Percentiles rank a stretch among this genome's conserved stretches.
phyloP scores from a whole-genome alignment of 2,888 invertebrate genomes.

The Tetramorium bicarinatum region DNA sequence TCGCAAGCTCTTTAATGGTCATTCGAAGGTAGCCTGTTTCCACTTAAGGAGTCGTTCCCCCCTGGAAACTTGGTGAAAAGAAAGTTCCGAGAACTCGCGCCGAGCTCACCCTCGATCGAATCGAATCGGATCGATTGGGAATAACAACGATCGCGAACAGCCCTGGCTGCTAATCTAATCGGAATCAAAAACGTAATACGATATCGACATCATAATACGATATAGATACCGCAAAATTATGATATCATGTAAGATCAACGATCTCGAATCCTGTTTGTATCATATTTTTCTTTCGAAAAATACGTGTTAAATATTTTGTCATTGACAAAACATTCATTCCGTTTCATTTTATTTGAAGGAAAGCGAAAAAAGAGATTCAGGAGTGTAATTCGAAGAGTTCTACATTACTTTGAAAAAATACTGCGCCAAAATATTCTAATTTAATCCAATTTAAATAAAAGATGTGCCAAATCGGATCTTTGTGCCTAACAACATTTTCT shows the following conservation, averaged over 20 bases:
- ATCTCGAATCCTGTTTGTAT: background rate
- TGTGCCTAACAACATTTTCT: too few relatives aligned
- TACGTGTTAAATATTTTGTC: background rate
- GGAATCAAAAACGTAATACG: background rate
- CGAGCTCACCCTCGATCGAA: slow-evolving; percentile 65
- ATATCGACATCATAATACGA: slow-evolving; percentile 20
- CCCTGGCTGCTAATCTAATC: slow-evolving; percentile 30
- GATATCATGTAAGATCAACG: slow-evolving; percentile 25
- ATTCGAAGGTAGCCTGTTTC: slow-evolving; percentile 67
- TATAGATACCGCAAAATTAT: slow-evolving; percentile 35
- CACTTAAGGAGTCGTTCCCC: slow-evolving; percentile 62
- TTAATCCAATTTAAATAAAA: too few relatives aligned
- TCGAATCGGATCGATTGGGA: background rate
- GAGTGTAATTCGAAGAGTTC: background rate
- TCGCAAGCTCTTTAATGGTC: slow-evolving; percentile 65
- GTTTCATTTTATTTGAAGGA: background rate
- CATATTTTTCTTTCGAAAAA: background rate
- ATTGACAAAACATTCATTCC: background rate
- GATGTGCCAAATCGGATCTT: too few relatives aligned
- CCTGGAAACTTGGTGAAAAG: slow-evolving; percentile 68
- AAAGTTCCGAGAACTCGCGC: slow-evolving; percentile 61
- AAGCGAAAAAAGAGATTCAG: background rate
- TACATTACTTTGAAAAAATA: background rate
- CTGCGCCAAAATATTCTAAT: background rate
- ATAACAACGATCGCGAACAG: slow-evolving; percentile 5